Evolutionary conservation across 2,113 vertebrate species (phyloP).

Genomic region (Hemicordylus capensis): DNA sequence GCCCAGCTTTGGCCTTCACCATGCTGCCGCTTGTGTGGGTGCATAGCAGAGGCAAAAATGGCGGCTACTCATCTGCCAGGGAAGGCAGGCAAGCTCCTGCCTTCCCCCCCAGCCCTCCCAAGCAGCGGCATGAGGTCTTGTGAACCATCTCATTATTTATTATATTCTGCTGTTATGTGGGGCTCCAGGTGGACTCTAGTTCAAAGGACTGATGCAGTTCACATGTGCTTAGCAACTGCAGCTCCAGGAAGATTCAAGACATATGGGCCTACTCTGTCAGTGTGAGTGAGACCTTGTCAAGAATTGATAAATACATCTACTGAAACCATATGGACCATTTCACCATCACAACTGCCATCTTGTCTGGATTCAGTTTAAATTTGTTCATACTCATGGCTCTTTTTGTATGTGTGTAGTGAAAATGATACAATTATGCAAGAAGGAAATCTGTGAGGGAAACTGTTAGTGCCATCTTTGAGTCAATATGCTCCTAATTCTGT

Average conservation of each 20-base stretch:
- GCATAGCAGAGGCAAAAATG: no score
- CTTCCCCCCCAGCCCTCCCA: no score
- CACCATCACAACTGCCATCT: not conserved
- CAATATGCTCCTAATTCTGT: conserved; percentile 28
- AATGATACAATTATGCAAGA: conserved; percentile 11
- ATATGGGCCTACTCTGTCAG: not conserved
- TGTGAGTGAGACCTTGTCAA: not conserved
- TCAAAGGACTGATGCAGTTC: no score
- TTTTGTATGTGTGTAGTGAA: not conserved
- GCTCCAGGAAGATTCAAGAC: not conserved
- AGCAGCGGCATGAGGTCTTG: no score
- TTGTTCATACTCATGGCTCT: not conserved
- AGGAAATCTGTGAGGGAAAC: conserved; percentile 20
- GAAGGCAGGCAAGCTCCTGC: no score
- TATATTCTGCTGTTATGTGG: no score
- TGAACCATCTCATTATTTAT: no score
- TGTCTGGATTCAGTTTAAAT: not conserved
- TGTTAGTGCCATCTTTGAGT: conserved; percentile 25
- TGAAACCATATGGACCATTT: not conserved
- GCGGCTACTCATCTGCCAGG: no score
- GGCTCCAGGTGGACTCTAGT: no score
- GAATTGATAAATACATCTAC: not conserved
- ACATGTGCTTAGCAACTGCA: no score
- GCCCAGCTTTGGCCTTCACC: no score
- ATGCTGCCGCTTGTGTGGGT: no score